These are phyloP conservation scores for Solenodon paradoxus DNA, from an alignment of 2,113 vertebrate genomes.

Conservation along the genomic window DNA sequence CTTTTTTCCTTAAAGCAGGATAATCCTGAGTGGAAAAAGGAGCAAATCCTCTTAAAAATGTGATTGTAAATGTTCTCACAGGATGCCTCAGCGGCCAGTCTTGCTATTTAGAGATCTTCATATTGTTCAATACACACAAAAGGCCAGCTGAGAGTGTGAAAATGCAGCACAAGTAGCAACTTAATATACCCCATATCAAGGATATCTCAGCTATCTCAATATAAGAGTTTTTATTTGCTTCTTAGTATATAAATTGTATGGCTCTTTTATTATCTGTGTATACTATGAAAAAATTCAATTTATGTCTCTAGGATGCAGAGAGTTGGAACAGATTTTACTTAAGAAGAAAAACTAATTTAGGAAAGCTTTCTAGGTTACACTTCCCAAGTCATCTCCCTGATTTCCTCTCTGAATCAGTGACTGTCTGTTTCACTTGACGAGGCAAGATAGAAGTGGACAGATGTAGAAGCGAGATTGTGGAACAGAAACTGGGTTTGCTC, in stretches of 20 bases:
- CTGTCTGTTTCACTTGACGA: not conserved
- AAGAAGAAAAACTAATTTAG: not conserved
- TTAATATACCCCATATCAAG: not conserved
- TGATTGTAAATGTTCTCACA: not conserved
- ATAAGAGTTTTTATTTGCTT: not conserved
- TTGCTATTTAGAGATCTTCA: not conserved
- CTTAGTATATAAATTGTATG: not conserved
- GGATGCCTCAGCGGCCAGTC: not conserved
- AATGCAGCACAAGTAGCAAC: not conserved
- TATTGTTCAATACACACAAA: not conserved
- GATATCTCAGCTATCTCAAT: not conserved
- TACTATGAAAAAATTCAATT: not conserved
- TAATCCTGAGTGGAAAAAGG: not conserved
- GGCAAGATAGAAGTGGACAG: not conserved
- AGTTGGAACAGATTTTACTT: not conserved
- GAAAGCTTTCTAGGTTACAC: not conserved
- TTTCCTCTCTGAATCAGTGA: not conserved
- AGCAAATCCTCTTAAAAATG: not conserved
- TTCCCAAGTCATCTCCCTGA: not conserved
- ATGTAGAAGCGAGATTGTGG: not conserved
- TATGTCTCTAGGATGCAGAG: not conserved
- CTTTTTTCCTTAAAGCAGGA: not conserved
- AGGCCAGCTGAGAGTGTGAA: not conserved
- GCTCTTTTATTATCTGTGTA: not conserved
- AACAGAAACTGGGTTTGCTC: not conserved